phyloP scores from a whole-genome alignment of 2,113 vertebrate species.

The Pachycephala philippinensis region DNA sequence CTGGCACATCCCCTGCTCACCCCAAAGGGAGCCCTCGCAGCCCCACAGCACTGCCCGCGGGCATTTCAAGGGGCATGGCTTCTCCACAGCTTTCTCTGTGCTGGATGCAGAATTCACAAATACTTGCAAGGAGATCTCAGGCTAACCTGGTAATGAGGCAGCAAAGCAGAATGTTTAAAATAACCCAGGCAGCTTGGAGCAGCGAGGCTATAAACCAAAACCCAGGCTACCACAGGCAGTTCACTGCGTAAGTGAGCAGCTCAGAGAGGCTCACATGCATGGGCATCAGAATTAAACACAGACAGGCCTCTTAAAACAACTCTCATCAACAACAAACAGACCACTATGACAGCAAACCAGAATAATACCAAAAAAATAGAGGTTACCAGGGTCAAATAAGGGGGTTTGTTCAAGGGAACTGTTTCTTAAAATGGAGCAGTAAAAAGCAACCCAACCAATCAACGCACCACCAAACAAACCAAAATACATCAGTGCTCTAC shows the following conservation, averaged over 20 bases:
- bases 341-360: neutral
- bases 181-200: neutral
- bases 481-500: neutral
- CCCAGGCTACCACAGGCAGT: neutral
- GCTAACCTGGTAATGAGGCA: neutral
- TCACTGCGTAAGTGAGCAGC: neutral
- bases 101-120: fast-evolving
- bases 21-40: neutral
- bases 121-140: neutral
- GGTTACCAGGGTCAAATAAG: neutral
- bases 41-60: fast-evolving
- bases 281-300: neutral
- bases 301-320: neutral
- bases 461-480: neutral
- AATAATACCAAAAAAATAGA: neutral
- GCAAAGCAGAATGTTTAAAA: neutral
- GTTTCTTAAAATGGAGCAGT: neutral
- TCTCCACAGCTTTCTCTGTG: neutral
- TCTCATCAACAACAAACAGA: neutral
- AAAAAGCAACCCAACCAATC: neutral
- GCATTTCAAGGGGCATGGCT: fast-evolving
- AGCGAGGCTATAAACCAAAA: no score
- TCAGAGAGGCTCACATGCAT: neutral
- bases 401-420: neutral
- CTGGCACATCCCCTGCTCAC: neutral